Evolutionary conservation across 2,113 vertebrate genomes (phyloP).

Genomic region (Catharus minimus): DNA sequence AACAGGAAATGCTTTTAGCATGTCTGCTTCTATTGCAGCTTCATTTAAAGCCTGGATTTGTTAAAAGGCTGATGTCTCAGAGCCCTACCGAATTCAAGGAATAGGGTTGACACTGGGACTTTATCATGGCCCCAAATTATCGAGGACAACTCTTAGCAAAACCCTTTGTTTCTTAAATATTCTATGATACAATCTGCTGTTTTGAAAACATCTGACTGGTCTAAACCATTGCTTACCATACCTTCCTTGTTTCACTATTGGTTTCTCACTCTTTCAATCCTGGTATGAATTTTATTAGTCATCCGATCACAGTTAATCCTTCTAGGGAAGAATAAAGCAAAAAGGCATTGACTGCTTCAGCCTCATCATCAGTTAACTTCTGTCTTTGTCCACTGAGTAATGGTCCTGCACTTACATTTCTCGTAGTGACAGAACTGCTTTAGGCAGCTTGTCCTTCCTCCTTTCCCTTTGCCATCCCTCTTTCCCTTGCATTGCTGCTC

Average conservation of each 20-base stretch:
- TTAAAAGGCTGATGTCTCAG: neutral
- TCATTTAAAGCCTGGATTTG: neutral
- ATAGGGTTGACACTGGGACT: neutral
- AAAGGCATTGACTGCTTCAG: neutral
- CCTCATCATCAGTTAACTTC: neutral
- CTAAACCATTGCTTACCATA: neutral
- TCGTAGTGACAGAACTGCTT: neutral
- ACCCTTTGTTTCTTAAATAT: neutral
- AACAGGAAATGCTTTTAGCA: neutral
- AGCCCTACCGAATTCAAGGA: neutral
- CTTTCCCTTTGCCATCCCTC: neutral
- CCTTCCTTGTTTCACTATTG: neutral
- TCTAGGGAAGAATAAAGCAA: neutral
- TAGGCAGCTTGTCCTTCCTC: neutral
- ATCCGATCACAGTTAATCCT: neutral
- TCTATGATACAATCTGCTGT: neutral
- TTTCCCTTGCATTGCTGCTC: neutral
- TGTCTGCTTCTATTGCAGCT: neutral
- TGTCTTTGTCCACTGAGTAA: neutral
- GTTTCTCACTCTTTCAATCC: neutral
- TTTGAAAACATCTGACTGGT: neutral
- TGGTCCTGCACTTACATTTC: neutral
- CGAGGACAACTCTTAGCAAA: neutral
- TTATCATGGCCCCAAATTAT: neutral
- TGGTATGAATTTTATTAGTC: neutral